phyloP scores from a whole-genome alignment of 2,888 invertebrate species.

The Imbricaverruca yamaguchii region DNA sequence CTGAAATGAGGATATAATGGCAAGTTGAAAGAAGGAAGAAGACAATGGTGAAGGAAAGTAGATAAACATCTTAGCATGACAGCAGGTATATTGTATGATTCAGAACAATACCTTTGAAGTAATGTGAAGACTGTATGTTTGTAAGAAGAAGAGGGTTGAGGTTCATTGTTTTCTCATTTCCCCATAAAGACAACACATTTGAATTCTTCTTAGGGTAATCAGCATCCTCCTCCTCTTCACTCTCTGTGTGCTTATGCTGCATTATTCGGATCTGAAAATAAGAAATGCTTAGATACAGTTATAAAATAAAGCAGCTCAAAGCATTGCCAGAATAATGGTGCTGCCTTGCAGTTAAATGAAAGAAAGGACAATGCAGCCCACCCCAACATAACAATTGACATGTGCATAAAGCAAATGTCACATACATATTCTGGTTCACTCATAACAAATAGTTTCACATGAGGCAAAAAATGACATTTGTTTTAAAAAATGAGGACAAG shows the following conservation, averaged over 20 bases:
- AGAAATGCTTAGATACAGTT: background rate
- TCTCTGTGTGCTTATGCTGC: slow-evolving; percentile 26
- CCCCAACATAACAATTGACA: too few relatives aligned
- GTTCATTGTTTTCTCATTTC: slow-evolving; percentile 98
- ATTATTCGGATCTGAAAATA: slow-evolving; percentile 22
- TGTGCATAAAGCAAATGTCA: too few relatives aligned
- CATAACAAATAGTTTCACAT: too few relatives aligned
- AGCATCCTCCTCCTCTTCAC: slow-evolving; percentile 30
- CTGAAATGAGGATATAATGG: too few relatives aligned
- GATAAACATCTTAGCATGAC: too few relatives aligned
- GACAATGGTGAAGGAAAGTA: too few relatives aligned
- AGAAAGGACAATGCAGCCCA: too few relatives aligned
- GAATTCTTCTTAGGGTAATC: slow-evolving; percentile 57
- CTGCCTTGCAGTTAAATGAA: too few relatives aligned
- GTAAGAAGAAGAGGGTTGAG: slow-evolving; percentile 94
- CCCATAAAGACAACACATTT: slow-evolving; percentile 82
- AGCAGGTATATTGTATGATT: background rate
- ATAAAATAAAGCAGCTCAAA: background rate
- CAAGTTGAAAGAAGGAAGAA: too few relatives aligned
- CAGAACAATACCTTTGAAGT: slow-evolving; percentile 73
- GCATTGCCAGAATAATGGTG: background rate
- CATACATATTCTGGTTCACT: too few relatives aligned
- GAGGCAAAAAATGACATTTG: background rate
- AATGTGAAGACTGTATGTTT: slow-evolving; percentile 93
- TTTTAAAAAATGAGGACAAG: too few relatives aligned